Evolutionary conservation across 2,797 vertebrate genomes (phyloP).

Genomic region (Premnoplex brunnescens): DNA sequence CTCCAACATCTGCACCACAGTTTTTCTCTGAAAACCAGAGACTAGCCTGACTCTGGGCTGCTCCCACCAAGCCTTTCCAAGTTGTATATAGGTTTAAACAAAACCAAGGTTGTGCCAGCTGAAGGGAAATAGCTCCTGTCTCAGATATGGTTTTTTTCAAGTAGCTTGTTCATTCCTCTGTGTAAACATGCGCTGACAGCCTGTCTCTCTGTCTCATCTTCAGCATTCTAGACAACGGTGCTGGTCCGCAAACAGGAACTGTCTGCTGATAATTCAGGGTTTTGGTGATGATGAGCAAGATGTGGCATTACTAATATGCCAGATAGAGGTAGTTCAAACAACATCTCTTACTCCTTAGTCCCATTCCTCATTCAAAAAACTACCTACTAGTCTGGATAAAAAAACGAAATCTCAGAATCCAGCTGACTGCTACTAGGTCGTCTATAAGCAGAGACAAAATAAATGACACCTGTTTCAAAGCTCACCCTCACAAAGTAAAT

Average conservation of each 20-base stretch:
- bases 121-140: background rate
- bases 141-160: background rate
- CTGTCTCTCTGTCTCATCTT: background rate
- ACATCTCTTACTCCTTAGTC: background rate
- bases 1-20: rapidly evolving
- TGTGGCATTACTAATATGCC: background rate
- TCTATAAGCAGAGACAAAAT: background rate
- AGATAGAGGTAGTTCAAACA: background rate
- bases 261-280: background rate
- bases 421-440: background rate
- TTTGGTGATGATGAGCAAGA: background rate
- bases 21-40: background rate
- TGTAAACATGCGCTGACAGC: background rate
- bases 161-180: background rate
- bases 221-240: background rate
- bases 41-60: background rate
- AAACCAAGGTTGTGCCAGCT: background rate
- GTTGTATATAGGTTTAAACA: background rate
- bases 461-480: background rate
- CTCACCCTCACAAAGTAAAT: background rate
- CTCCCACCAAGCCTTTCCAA: background rate
- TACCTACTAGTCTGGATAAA: background rate
- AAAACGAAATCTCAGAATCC: background rate
- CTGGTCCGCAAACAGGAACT: background rate
- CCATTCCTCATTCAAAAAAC: background rate